phyloP scores from a whole-genome alignment of 2,888 invertebrate species.

The Petrolisthes manimaculis region DNA sequence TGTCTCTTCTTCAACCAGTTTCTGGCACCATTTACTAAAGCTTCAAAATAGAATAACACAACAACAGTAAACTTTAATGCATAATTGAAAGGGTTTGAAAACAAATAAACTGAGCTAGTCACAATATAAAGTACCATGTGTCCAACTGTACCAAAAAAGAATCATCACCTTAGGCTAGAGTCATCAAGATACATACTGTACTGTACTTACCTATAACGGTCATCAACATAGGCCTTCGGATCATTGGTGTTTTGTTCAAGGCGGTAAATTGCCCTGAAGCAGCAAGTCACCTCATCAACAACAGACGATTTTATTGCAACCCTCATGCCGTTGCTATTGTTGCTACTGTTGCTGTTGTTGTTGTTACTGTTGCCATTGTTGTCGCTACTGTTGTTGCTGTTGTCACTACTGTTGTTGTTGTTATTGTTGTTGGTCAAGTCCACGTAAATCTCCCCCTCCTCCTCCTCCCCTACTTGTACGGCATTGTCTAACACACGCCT shows the following conservation, averaged over 20 bases:
- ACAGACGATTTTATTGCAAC: not conserved
- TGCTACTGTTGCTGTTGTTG: not conserved
- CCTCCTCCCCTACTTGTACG: not conserved
- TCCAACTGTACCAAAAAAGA: too few species aligned
- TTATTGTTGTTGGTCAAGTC: not conserved
- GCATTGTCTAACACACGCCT: not conserved
- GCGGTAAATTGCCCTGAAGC: constrained; percentile 44
- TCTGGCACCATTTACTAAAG: constrained; percentile 35
- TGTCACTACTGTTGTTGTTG: constrained; percentile 2
- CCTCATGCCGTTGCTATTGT: not conserved
- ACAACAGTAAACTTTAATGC: not conserved
- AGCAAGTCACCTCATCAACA: constrained; percentile 29
- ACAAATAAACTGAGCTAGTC: too few species aligned
- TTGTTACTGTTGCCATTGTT: not conserved
- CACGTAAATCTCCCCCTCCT: not conserved
- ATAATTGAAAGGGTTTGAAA: not conserved
- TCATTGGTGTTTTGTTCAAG: constrained; percentile 27
- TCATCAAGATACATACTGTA: not conserved
- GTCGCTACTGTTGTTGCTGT: not conserved
- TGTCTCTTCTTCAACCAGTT: constrained; percentile 4
- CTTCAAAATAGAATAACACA: not conserved
- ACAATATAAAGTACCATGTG: too few species aligned
- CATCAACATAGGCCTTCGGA: constrained; percentile 33
- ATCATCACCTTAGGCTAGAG: not conserved
- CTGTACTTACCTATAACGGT: constrained; percentile 40